phyloP scores from a whole-genome alignment of 2,797 vertebrate genomes.

The Lophotriccus pileatus region DNA sequence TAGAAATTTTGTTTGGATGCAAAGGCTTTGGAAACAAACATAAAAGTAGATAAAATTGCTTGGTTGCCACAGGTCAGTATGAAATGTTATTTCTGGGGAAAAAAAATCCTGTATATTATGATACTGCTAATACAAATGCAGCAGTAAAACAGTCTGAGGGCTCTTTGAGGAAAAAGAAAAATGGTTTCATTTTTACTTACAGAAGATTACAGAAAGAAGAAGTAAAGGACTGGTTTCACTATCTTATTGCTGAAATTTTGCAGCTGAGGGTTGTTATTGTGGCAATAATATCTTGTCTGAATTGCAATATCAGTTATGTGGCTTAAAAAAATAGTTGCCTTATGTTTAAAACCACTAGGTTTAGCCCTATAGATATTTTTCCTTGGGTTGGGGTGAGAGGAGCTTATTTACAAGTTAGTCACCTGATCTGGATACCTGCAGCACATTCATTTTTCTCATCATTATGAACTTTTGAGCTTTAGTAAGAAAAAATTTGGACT shows the following conservation, averaged over 20 bases:
- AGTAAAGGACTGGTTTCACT: not conserved
- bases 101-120: not conserved
- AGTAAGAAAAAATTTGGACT: not conserved
- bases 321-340: not conserved
- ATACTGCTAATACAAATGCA: not conserved
- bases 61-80: not conserved
- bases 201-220: not conserved
- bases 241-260: not conserved
- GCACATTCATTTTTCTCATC: not conserved
- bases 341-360: not conserved
- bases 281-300: not conserved
- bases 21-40: not conserved
- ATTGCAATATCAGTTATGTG: not conserved
- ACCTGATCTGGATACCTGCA: not conserved
- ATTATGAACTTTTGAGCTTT: not conserved
- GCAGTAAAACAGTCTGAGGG: not conserved
- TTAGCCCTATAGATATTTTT: not conserved
- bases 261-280: not conserved
- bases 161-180: not conserved
- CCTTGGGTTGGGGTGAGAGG: rapidly evolving
- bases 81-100: not conserved
- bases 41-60: not conserved
- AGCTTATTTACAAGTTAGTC: not conserved
- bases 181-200: not conserved
- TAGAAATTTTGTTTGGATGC: not conserved